Percentiles rank a stretch among this genome's conserved stretches.
Conservation (phyloP, 1,140 invertebrate species). For the Trichonephila clavata region DNA sequence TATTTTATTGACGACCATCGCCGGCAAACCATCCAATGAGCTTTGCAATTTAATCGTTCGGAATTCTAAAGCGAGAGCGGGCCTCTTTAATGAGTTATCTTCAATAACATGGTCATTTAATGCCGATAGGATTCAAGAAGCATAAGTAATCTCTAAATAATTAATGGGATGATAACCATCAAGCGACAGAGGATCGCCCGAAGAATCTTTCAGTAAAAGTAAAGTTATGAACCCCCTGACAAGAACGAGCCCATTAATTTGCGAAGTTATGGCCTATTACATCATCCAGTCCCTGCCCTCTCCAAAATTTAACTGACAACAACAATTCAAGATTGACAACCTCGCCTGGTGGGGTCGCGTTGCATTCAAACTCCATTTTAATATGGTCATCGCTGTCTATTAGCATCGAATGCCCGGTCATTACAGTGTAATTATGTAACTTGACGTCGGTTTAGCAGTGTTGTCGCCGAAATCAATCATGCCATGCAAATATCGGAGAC, state of each 20-base stretch:
- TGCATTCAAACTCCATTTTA: conserved; percentile 31
- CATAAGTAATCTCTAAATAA: conserved; percentile 25
- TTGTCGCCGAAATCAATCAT: conserved; percentile 35
- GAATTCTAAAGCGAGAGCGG: not conserved
- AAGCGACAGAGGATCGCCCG: not conserved
- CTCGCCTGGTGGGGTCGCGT: not conserved
- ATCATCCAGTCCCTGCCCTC: not conserved
- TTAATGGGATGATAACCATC: not conserved
- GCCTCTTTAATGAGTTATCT: not conserved
- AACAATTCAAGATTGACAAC: conserved; percentile 29
- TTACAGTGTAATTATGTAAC: conserved; percentile 44
- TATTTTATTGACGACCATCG: not conserved
- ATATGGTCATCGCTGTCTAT: conserved; percentile 36
- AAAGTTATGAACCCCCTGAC: not conserved
- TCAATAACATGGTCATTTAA: not conserved
- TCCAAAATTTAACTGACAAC: conserved; percentile 17
- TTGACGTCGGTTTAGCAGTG: conserved; percentile 46
- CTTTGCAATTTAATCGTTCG: not conserved
- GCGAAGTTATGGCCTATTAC: conserved; percentile 10
- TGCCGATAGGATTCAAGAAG: not conserved
- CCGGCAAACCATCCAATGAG: conserved; percentile 18
- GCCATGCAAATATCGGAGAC: conserved; percentile 18
- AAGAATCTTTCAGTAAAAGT: not conserved
- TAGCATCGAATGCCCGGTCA: conserved; percentile 43
- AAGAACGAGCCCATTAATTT: conserved; percentile 1